Conservation (phyloP, 2,113 vertebrate species). For the Malaclemys terrapin region DNA sequence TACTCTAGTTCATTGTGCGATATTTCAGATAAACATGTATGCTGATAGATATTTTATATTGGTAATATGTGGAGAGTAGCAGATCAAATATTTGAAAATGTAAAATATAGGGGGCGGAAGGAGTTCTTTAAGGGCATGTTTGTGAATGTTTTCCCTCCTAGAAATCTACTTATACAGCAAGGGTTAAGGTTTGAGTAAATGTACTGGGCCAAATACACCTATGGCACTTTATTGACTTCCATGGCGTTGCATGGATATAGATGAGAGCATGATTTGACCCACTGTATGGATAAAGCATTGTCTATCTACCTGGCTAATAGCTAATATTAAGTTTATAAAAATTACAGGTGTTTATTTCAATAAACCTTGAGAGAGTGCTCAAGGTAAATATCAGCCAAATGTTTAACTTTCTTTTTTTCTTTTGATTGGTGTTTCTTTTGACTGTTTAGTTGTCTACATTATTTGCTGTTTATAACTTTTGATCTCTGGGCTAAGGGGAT, state of each 20-base stretch:
- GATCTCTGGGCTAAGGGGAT: not conserved
- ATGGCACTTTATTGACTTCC: conserved; percentile 35
- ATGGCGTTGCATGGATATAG: conserved; percentile 12
- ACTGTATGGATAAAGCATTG: conserved; percentile 12
- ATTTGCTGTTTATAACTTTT: not conserved
- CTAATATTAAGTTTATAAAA: conserved; percentile 49
- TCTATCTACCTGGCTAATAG: not conserved
- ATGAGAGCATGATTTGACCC: not conserved
- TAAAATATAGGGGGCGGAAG: conserved; percentile 43
- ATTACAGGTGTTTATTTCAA: conserved; percentile 62
- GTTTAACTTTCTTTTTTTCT: not conserved
- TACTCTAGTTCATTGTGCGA: conserved; percentile 30
- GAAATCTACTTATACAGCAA: conserved; percentile 37
- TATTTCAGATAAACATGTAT: conserved; percentile 46
- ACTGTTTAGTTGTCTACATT: not conserved
- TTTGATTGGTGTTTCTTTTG: not conserved
- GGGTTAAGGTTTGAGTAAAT: conserved; percentile 64
- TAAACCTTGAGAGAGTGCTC: not conserved
- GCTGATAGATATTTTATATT: conserved; percentile 52
- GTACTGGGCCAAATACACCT: not conserved
- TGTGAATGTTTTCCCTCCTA: conserved; percentile 41
- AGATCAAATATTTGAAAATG: conserved; percentile 71
- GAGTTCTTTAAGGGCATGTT: conserved; percentile 45
- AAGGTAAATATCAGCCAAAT: not conserved
- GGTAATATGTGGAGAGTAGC: conserved; percentile 40